These are phyloP conservation scores for Hydraecia micacea DNA, from an alignment of 2,888 invertebrate genomes.

Conservation along the genomic window DNA sequence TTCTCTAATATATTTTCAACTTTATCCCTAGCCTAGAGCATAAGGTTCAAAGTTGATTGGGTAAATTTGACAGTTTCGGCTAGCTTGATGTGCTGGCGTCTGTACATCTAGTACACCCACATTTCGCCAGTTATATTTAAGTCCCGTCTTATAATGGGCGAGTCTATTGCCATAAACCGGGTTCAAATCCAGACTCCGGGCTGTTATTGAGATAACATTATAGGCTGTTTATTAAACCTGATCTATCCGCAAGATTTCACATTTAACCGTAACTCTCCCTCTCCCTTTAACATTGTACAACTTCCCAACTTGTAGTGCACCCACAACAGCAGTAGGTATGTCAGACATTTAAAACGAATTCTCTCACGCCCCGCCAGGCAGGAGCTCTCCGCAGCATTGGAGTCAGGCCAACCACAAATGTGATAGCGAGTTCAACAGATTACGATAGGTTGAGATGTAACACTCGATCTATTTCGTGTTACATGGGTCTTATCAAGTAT, in stretches of 20 bases:
- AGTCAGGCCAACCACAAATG: slow-evolving; percentile 65
- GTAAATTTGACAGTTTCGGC: no score
- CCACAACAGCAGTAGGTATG: slow-evolving; percentile 33
- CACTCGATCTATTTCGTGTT: slow-evolving; percentile 19
- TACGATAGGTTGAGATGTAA: slow-evolving; percentile 41
- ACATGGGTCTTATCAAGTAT: background rate
- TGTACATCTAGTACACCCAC: background rate
- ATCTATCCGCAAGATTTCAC: background rate
- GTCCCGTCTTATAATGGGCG: background rate
- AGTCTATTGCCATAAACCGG: background rate
- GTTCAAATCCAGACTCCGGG: background rate
- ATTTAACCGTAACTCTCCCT: background rate
- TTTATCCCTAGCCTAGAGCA: no score
- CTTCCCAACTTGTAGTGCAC: background rate
- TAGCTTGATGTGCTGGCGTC: no score
- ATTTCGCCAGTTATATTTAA: background rate
- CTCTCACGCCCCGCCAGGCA: slow-evolving; percentile 52
- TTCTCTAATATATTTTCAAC: no score
- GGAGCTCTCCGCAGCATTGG: slow-evolving; percentile 61
- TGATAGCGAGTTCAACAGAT: slow-evolving; percentile 63
- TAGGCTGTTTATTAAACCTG: background rate
- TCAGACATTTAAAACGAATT: slow-evolving; percentile 49
- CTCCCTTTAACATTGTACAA: background rate
- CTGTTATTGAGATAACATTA: background rate
- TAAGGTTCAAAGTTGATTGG: no score